Conservation (phyloP, 2,113 vertebrate species). For the Camelus bactrianus region DNA sequence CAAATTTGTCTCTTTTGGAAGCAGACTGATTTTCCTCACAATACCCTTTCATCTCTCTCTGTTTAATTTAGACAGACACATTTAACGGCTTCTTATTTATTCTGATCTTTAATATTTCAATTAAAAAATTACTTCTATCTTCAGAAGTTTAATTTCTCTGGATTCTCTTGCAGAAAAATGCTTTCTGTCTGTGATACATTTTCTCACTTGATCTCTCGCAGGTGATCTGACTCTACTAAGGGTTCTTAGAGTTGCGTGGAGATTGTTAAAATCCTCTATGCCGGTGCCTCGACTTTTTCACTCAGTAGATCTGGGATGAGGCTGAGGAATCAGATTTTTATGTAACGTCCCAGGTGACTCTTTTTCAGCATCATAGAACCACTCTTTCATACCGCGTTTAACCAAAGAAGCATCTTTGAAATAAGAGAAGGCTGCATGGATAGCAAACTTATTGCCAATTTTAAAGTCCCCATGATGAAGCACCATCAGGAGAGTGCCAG, state of each 20-base stretch:
- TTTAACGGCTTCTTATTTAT: conserved; percentile 72
- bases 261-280: neutral
- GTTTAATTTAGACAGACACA: conserved; percentile 71
- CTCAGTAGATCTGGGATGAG: neutral
- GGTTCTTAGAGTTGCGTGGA: neutral
- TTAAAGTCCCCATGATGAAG: neutral
- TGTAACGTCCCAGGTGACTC: neutral
- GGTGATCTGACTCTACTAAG: neutral
- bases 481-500: neutral
- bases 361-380: neutral
- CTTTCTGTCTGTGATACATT: neutral
- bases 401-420: neutral
- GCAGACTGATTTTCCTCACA: conserved; percentile 60
- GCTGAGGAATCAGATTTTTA: neutral
- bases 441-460: neutral
- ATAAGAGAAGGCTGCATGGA: neutral
- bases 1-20: conserved; percentile 61
- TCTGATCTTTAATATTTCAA: conserved; percentile 77
- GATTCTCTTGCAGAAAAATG: neutral
- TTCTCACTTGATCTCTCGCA: neutral
- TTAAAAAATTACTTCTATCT: neutral
- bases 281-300: neutral
- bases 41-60: conserved; percentile 64
- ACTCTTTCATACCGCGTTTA: neutral
- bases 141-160: neutral